Base-by-base conservation (phyloP, 2,888 invertebrate genomes). In the Megamerina dolium region DNA sequence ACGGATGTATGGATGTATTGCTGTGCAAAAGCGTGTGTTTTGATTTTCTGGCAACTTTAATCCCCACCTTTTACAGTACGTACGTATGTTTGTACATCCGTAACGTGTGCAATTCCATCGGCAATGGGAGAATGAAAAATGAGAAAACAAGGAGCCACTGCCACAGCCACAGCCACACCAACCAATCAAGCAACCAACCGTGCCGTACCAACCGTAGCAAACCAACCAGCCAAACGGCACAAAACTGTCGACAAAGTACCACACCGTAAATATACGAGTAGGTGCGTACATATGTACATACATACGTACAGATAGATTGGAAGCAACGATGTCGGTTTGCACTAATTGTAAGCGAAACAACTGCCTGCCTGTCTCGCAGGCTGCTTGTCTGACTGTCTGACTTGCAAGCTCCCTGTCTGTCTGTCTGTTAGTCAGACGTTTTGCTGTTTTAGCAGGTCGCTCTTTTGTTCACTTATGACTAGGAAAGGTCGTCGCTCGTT, bases 1-100 rank as follows among this genome's bases (percentile, higher is more conserved):
- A n/a, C n/a, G n/a, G n/a, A n/a, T n/a, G n/a, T n/a, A n/a, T n/a
- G n/a, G n/a, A n/a, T n/a, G n/a, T n/a, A n/a, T n/a, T n/a, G n/a
- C n/a, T n/a, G 55, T 48, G 54, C 53, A 57, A 58, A 57, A 56
- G 62, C 58, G 60, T 60, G 62, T 62, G 61, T 61, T 61, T 61
- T 61, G 62, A 61, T 61, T 61, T 61, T 61, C 56, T 55, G 53
- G 54, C 55, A 51, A 49, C 35, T n/a, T n/a, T n/a, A 35, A 16
- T 19, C 18, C 41, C 35, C 41, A 41, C 41, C 29, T 34, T 34
- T 34, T 40, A 30, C 37, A 49, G 45, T 41, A 48, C 51, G 52
- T 56, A n/a, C n/a, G n/a, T n/a, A n/a, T n/a, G n/a, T n/a, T n/a
- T n/a, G n/a, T n/a, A n/a, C n/a, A n/a, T n/a, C n/a, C n/a, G n/a